Percentiles rank a stretch among this genome's conserved stretches.
phyloP scores from a whole-genome alignment of 2,797 vertebrate species.

The Chaetophractus vellerosus region DNA sequence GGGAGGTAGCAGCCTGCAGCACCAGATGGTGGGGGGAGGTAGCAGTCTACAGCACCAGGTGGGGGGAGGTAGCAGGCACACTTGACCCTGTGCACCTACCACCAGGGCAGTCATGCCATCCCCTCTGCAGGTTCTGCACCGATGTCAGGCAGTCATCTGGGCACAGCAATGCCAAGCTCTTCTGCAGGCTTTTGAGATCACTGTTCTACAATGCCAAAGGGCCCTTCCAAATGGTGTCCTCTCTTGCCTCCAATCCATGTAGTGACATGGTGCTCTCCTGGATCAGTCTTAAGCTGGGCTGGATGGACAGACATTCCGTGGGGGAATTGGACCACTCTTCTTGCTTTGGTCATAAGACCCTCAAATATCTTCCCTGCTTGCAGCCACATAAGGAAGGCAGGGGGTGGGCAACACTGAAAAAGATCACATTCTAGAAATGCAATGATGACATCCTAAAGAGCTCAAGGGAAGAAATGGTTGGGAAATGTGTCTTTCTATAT shows the following conservation, averaged over 20 bases:
- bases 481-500: slow-evolving; percentile 15
- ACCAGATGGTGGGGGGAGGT: background rate
- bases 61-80: background rate
- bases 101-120: background rate
- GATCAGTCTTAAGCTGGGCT: background rate
- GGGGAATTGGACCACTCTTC: background rate
- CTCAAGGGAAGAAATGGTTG: background rate
- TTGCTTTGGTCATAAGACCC: background rate
- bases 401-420: background rate
- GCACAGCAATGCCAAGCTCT: background rate
- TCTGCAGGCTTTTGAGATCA: background rate
- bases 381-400: background rate
- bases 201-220: background rate
- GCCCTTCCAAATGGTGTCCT: background rate
- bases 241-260: background rate
- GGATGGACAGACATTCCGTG: background rate
- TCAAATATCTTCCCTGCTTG: background rate
- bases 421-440: background rate
- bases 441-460: background rate
- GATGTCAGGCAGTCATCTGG: background rate
- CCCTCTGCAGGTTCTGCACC: background rate
- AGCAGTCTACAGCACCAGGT: background rate
- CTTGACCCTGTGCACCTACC: background rate
- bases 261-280: background rate
- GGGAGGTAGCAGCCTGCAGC: background rate